A percentile compares a stretch with the other conserved stretches of the same genome.
Conservation (phyloP, 2,888 invertebrate genomes). For the Eupithecia tripunctaria region DNA sequence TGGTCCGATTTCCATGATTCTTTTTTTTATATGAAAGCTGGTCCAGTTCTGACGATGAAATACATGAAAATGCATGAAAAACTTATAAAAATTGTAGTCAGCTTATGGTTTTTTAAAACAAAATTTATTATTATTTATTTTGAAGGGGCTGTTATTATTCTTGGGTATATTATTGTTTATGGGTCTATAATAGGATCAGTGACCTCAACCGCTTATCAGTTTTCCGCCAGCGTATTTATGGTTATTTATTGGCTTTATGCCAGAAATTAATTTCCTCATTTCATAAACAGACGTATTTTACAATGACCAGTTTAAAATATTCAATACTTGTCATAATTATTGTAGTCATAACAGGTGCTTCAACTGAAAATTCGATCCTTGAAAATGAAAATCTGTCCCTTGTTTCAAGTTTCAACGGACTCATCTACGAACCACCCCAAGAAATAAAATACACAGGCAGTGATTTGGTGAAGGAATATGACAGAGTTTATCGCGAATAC, state of each 20-base stretch:
- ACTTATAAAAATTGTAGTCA: too few relatives aligned
- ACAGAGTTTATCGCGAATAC: conserved; percentile 1
- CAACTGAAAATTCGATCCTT: not conserved
- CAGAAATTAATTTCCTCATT: not conserved
- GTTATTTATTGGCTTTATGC: not conserved
- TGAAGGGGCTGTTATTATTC: too few relatives aligned
- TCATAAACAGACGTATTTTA: not conserved
- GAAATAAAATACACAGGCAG: not conserved
- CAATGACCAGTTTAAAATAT: not conserved
- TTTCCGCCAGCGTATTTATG: not conserved
- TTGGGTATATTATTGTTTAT: too few relatives aligned
- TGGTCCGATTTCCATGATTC: too few relatives aligned
- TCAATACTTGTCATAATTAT: not conserved
- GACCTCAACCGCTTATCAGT: too few relatives aligned
- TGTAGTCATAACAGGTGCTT: not conserved
- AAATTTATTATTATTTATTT: too few relatives aligned
- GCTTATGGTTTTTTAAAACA: too few relatives aligned
- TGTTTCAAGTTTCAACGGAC: not conserved
- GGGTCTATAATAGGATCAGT: too few relatives aligned
- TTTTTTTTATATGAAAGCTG: too few relatives aligned
- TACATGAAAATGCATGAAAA: too few relatives aligned
- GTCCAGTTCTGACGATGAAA: too few relatives aligned
- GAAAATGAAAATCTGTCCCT: not conserved
- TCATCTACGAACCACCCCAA: not conserved
- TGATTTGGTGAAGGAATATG: not conserved